Evolutionary conservation across 1,140 invertebrate genomes (phyloP).

Genomic region (Lucilia sericata): DNA sequence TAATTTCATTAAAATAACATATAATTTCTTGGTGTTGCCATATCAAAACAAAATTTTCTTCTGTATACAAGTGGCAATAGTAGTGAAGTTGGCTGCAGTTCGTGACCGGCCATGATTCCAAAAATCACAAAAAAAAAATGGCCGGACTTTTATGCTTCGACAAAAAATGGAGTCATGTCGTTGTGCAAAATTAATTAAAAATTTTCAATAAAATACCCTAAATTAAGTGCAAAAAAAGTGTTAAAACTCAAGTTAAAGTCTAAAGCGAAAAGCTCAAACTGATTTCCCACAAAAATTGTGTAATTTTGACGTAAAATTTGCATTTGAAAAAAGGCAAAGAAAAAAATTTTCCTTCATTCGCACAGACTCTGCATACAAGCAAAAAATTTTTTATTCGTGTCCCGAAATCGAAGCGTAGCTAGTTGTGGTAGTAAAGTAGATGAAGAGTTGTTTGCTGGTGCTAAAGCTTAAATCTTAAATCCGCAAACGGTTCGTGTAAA

Average conservation of each 20-base stretch:
- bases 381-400: slow-evolving; percentile 47
- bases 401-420: slow-evolving; percentile 49
- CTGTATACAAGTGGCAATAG: background rate
- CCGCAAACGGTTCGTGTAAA: slow-evolving; percentile 34
- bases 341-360: slow-evolving; percentile 42
- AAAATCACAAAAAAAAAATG: slow-evolving; percentile 14
- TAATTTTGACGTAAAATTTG: slow-evolving; percentile 39
- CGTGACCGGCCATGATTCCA: slow-evolving; percentile 22
- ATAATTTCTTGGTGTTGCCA: background rate
- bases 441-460: slow-evolving; percentile 27
- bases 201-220: slow-evolving; percentile 49
- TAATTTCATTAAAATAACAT: no score
- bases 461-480: slow-evolving; percentile 37
- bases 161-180: slow-evolving; percentile 46
- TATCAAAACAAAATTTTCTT: background rate
- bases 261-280: background rate
- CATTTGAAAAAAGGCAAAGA: slow-evolving; percentile 35
- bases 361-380: slow-evolving; percentile 43
- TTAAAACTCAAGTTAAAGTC: slow-evolving; percentile 35
- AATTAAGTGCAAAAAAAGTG: slow-evolving; percentile 39
- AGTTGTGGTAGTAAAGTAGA: slow-evolving; percentile 34
- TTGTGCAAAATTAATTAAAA: slow-evolving; percentile 45
- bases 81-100: slow-evolving; percentile 12
- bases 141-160: slow-evolving; percentile 19
- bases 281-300: slow-evolving; percentile 10